Percentiles rank a stretch among this genome's conserved stretches.
These are phyloP conservation scores for Henricia sp. DNA, from an alignment of 53 echinoderm and acorn worm species.

Conservation along the genomic window DNA sequence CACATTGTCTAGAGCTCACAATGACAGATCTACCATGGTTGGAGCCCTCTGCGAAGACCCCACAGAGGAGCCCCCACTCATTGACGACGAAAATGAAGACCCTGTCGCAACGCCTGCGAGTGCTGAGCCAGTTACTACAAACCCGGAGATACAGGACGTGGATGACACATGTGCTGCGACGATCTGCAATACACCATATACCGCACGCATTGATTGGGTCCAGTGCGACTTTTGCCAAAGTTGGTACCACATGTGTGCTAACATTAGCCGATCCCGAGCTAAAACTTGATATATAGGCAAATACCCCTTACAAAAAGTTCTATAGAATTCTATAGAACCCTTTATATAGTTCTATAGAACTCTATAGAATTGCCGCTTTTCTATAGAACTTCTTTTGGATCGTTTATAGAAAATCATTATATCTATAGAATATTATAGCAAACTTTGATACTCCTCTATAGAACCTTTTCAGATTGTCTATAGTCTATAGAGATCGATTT, in stretches of 20 bases:
- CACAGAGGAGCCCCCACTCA: not conserved
- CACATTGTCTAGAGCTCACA: not conserved
- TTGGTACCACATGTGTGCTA: conserved; percentile 1
- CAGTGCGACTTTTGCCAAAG: not conserved
- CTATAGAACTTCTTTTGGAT: too few relatives aligned
- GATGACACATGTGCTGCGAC: not conserved
- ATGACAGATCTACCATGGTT: not conserved
- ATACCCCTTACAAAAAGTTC: too few relatives aligned
- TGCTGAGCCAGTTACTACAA: not conserved
- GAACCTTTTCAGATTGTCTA: too few relatives aligned
- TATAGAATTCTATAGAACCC: too few relatives aligned
- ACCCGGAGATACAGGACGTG: not conserved
- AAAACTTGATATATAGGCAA: too few relatives aligned
- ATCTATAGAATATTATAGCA: too few relatives aligned
- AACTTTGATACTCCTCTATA: too few relatives aligned
- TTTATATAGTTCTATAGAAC: too few relatives aligned
- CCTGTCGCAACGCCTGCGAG: not conserved
- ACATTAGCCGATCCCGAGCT: conserved; percentile 2
- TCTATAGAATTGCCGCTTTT: too few relatives aligned
- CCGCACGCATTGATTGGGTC: not conserved
- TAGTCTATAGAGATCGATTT: too few relatives aligned
- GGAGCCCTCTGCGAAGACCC: not conserved
- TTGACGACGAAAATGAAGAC: not conserved
- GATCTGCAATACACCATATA: not conserved
- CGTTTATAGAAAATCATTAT: too few relatives aligned